These are phyloP conservation scores for Cybosia mesomella DNA, from an alignment of 2,888 invertebrate species.

Conservation along the genomic window DNA sequence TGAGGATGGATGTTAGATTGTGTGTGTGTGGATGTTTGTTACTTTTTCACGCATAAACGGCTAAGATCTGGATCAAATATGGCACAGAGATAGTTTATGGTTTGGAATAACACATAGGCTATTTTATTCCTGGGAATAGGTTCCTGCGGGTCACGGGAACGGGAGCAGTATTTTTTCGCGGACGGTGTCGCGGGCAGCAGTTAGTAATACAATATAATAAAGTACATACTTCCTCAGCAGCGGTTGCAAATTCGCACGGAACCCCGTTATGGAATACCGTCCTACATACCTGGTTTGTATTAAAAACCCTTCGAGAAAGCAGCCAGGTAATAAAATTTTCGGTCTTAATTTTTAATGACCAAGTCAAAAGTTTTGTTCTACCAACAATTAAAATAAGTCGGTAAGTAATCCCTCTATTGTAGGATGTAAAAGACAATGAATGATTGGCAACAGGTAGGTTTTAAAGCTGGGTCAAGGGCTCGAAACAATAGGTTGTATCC, in stretches of 20 bases:
- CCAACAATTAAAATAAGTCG: not conserved
- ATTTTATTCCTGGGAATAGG: too few relatives aligned
- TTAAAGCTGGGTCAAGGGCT: not conserved
- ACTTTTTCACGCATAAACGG: too few relatives aligned
- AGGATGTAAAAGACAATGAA: constrained; percentile 2
- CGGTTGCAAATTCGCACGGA: not conserved
- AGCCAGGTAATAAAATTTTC: constrained; percentile 2
- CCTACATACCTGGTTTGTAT: not conserved
- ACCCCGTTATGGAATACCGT: not conserved
- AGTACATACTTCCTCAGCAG: not conserved
- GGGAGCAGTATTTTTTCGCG: too few relatives aligned
- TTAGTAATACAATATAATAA: too few relatives aligned
- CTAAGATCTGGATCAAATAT: too few relatives aligned
- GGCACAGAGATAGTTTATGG: too few relatives aligned
- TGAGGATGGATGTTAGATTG: too few relatives aligned
- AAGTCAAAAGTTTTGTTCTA: not conserved
- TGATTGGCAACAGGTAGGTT: not conserved
- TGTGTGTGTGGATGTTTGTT: too few relatives aligned
- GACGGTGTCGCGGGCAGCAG: too few relatives aligned
- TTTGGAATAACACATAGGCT: too few relatives aligned
- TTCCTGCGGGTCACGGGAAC: too few relatives aligned
- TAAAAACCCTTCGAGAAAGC: not conserved
- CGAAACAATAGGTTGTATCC: not conserved
- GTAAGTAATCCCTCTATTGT: not conserved
- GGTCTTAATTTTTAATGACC: not conserved